A percentile compares a stretch with the other conserved stretches of the same genome.
Conservation (phyloP, 2,113 vertebrate genomes). For the Embiotoca jacksoni region DNA sequence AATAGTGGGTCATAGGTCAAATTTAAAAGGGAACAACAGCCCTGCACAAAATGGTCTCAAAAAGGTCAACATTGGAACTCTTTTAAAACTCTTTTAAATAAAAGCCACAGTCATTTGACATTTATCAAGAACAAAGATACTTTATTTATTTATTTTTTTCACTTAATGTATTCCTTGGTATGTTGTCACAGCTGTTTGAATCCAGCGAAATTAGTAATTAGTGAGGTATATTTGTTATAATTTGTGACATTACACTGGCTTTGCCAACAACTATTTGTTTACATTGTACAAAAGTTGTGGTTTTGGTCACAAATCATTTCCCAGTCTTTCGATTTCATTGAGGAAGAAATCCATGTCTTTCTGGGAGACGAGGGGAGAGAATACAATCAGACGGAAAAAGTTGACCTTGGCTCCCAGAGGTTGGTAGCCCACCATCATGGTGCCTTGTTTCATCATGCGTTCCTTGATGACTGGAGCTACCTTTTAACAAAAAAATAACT, state of each 20-base stretch:
- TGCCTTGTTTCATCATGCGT: slow-evolving; percentile 71
- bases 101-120: too few relatives aligned
- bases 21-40: too few relatives aligned
- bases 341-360: slow-evolving; percentile 67
- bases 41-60: too few relatives aligned
- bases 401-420: slow-evolving; percentile 67
- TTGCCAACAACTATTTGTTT: background rate
- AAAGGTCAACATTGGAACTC: too few relatives aligned
- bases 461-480: slow-evolving; percentile 72
- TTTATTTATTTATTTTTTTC: background rate
- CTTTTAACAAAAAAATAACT: slow-evolving; percentile 14
- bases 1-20: too few relatives aligned
- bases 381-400: slow-evolving; percentile 60
- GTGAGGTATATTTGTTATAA: background rate
- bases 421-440: slow-evolving; percentile 74
- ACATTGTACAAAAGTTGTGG: background rate
- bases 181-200: background rate
- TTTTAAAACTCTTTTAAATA: too few relatives aligned
- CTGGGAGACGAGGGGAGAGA: slow-evolving; percentile 50
- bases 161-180: background rate
- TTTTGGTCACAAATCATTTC: slow-evolving; percentile 82
- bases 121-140: background rate
- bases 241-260: background rate
- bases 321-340: slow-evolving; percentile 87
- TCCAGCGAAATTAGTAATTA: background rate